These are phyloP conservation scores for Bathynomus jamesi DNA, from an alignment of 1,140 invertebrate species.

Conservation along the genomic window DNA sequence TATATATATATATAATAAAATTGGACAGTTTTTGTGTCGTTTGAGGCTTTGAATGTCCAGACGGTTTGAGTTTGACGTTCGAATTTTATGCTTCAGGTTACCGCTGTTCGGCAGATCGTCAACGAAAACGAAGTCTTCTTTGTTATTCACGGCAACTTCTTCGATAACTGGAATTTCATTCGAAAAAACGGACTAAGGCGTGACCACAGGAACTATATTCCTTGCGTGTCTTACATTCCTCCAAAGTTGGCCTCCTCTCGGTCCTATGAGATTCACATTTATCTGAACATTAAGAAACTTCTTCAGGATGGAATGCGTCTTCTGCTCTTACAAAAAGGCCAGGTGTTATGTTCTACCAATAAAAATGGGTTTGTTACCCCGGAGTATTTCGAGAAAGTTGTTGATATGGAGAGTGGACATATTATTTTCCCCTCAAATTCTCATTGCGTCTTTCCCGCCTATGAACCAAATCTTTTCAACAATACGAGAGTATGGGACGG, in stretches of 20 bases:
- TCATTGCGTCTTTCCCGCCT: neutral
- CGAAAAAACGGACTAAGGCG: neutral
- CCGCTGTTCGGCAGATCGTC: neutral
- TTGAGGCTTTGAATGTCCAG: no score
- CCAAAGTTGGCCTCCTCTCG: neutral
- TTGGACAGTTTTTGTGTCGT: no score
- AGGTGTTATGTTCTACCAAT: constrained; percentile 11
- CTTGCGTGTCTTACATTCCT: neutral
- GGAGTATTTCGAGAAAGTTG: constrained; percentile 10
- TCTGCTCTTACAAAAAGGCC: constrained; percentile 9
- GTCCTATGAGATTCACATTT: neutral
- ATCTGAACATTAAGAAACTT: neutral
- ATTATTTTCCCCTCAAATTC: constrained; percentile 13
- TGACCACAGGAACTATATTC: neutral
- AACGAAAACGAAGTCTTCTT: neutral
- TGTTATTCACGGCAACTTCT: neutral
- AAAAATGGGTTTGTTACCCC: constrained; percentile 8
- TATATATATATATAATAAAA: neutral
- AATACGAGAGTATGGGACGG: neutral
- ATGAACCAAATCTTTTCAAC: neutral
- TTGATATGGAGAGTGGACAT: constrained; percentile 2
- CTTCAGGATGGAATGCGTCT: neutral
- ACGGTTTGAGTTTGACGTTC: no score
- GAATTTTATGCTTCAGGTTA: neutral
- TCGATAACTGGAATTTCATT: neutral